Base-by-base conservation (phyloP, 1,140 invertebrate species). In the Drosophila sturtevanti region DNA sequence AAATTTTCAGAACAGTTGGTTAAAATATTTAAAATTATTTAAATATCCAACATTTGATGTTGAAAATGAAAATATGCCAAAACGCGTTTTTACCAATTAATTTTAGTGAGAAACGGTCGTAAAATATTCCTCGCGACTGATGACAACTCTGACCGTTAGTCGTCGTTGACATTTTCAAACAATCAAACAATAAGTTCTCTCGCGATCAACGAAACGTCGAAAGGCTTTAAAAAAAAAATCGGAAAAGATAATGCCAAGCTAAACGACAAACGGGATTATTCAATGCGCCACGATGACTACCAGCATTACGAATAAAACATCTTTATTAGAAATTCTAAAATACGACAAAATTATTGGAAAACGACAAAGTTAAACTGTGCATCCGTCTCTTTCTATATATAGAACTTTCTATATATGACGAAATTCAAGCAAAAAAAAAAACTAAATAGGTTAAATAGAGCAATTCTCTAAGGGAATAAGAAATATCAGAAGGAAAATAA, bases 381-480 rank as follows among this genome's bases (percentile, higher is more conserved):
- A 27, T 27, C 51, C n/a, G 27, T 56, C 14, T 34, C 54, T 56
- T 11, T 67, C 81, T 89, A 87, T 87, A 84, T 89, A 85, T 87
- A 89, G 82, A 79, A 51, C 71, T 67, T 64, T 84, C 85, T 87
- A 89, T 89, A 89, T 87, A 87, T 81, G 41, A 48, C 41, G 41
- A 21, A 48, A 48, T 21, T 73, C 64, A 85, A 75, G 72, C 60
- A 68, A 67, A 82, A 79, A 82, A 79, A 78, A 77, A 63, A 51
- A 41, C 22, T n/a, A 89, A 89, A 89, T 86, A 89, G 82, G 77
- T 89, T 89, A 80, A 81, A 81, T 67, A 90, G 77, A 72, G 72
- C 75, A 66, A 69, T 59, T 65, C 72, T 64, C 78, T 62, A 63
- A 55, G 18, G 18, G 16, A 48, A 21, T n/a, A 2, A 48, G 10